phyloP scores from a whole-genome alignment of 2,797 vertebrate genomes.

The Melanotaenia pygmaea region DNA sequence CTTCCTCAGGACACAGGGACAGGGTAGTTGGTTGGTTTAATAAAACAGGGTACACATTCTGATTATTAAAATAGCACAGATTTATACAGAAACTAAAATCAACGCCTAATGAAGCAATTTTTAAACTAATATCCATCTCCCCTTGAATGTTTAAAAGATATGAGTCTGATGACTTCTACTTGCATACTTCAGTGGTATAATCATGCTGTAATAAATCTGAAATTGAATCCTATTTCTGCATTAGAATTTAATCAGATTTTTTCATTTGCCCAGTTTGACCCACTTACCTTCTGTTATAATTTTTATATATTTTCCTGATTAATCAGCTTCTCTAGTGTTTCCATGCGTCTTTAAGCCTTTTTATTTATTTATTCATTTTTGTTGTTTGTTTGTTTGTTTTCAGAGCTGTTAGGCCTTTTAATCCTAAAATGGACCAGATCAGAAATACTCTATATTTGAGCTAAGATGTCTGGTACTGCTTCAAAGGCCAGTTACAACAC shows the following conservation, averaged over 20 bases:
- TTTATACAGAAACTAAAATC: not conserved
- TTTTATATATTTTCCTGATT: not conserved
- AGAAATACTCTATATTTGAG: not conserved
- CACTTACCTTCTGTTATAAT: not conserved
- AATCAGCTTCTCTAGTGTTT: not conserved
- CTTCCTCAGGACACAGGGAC: constrained; percentile 67
- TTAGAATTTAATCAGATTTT: not conserved
- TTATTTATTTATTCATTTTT: no score
- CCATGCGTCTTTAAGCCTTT: not conserved
- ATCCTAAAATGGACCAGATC: not conserved
- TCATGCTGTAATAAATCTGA: not conserved
- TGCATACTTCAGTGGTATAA: not conserved
- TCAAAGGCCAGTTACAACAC: not conserved
- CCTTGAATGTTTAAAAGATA: no score
- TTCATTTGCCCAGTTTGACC: not conserved
- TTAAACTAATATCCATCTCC: not conserved
- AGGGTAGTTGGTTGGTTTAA: constrained; percentile 14
- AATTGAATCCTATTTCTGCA: not conserved
- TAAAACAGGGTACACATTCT: constrained; percentile 21
- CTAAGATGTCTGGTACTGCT: not conserved
- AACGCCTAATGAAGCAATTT: not conserved
- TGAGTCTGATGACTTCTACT: not conserved
- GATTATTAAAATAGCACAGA: constrained; percentile 7
- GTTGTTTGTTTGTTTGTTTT: not conserved
- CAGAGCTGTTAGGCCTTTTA: not conserved